Evolutionary conservation across 2,113 vertebrate genomes (phyloP), one percentile per base, ranked within the genome.

Genomic region (Grammomys surdaster): DNA sequence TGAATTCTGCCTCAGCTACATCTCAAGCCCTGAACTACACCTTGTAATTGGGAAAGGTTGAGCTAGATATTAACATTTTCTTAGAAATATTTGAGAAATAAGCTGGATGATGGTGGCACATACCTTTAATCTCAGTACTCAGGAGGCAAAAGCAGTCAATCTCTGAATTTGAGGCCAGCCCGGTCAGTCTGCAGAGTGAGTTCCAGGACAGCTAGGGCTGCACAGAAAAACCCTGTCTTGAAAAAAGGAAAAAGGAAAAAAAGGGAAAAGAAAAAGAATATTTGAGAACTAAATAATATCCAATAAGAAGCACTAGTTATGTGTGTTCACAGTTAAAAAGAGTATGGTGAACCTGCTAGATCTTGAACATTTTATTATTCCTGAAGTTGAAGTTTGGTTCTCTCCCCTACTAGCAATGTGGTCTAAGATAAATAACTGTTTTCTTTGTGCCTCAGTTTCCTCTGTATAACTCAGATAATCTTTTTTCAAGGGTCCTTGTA

Each of bases 1-100:
- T 89, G 58, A 4, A 20, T 73, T 76, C 7, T 51, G 43, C 31
- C 56, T 58, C 11, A 63, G 40, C 40, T 19, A 48, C 20, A 43
- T 48, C 26, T 73, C 36, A 56, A 88, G 8, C 67, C 48, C 69
- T 56, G 51, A 88, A 48, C 85, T 51, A 22, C 8, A 58, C 33
- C 24, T 89, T 40, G 75, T 56, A 28, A 40, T 90, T 89, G 60
- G 65, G 89, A 87, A 95, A 76, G 22, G 85, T 56, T 26, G 56
- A 86, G 56, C 46, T 70, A 75, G 19, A 24, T 90, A 54, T 33
- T 85, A 54, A 54, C 72, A 24, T 56, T 70, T 40, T 40, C 46
- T 91, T 10, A 58, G 88, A 91, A 88, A 78, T 81, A 26, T 73
- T 60, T 89, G 88, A 69, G 46, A 88, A 75, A n/a, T 51, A 80